These are phyloP conservation scores for Boulengeromyrus knoepffleri DNA, from an alignment of 2,113 vertebrate species.

Conservation along the genomic window DNA sequence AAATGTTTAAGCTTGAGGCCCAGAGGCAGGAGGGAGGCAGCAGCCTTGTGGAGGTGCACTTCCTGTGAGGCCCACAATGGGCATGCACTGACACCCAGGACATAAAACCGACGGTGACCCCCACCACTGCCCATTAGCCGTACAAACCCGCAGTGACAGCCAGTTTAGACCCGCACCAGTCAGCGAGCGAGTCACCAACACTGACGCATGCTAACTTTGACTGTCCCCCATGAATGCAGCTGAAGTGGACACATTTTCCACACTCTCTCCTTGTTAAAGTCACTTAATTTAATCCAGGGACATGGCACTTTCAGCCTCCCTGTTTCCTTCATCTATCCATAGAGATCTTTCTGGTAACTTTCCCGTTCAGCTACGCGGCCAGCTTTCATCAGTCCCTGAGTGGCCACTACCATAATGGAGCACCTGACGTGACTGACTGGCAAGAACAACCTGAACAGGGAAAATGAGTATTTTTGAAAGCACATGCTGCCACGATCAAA, in stretches of 20 bases:
- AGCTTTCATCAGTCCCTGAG: not conserved
- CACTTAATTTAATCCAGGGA: not conserved
- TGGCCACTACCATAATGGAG: not conserved
- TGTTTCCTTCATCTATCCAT: not conserved
- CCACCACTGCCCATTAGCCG: not conserved
- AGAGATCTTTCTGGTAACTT: not conserved
- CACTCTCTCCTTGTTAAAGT: not conserved
- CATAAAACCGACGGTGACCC: not conserved
- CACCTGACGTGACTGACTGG: not conserved
- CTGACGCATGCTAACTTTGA: not conserved
- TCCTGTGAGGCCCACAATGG: not conserved
- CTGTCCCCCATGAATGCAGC: not conserved
- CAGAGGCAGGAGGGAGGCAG: not conserved
- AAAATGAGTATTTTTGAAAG: not conserved
- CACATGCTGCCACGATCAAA: not conserved
- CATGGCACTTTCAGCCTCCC: not conserved
- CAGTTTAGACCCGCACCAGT: not conserved
- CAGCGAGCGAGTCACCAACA: not conserved
- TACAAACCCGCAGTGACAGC: not conserved
- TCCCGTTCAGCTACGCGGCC: not conserved
- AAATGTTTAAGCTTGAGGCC: not conserved
- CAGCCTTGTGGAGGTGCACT: not conserved
- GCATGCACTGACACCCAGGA: not conserved
- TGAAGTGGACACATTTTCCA: not conserved
- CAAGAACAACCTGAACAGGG: not conserved